phyloP scores from a whole-genome alignment of 2,888 invertebrate species.

The Pelosia muscerda region DNA sequence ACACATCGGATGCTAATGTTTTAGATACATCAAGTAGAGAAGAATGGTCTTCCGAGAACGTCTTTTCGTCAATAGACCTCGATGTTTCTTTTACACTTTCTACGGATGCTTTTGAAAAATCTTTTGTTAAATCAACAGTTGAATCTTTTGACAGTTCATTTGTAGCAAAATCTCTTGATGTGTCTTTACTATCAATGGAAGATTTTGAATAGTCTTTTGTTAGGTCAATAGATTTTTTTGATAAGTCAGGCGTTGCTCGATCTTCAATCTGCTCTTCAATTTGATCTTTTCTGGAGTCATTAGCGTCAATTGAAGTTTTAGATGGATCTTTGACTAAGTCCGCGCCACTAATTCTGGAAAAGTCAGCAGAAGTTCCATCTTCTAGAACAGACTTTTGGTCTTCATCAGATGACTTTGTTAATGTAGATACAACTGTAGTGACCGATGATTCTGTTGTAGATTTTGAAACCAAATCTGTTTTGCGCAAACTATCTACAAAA shows the following conservation, averaged over 20 bases:
- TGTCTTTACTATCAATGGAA: constrained; percentile 83
- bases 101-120: constrained; percentile 80
- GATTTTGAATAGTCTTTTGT: constrained; percentile 84
- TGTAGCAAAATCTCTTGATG: constrained; percentile 82
- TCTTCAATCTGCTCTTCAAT: constrained; percentile 77
- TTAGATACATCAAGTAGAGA: constrained; percentile 80
- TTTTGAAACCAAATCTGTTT: constrained; percentile 77
- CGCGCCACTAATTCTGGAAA: constrained; percentile 81
- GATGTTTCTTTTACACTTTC: constrained; percentile 82
- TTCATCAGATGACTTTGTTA: constrained; percentile 82
- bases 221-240: constrained; percentile 80
- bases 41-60: constrained; percentile 83
- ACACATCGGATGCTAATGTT: constrained; percentile 81
- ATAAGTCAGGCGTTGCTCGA: constrained; percentile 79
- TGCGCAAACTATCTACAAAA: constrained; percentile 69
- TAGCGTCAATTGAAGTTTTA: constrained; percentile 77
- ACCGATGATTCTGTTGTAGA: constrained; percentile 84
- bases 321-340: constrained; percentile 80
- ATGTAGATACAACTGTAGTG: constrained; percentile 79
- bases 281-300: constrained; percentile 64
- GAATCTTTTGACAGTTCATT: constrained; percentile 84
- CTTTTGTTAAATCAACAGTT: constrained; percentile 80
- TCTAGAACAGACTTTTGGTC: constrained; percentile 80
- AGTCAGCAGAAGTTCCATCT: constrained; percentile 81
- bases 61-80: constrained; percentile 81